Evolutionary conservation across 1,140 invertebrate species (phyloP).

Genomic region (Monochamus saltuarius): DNA sequence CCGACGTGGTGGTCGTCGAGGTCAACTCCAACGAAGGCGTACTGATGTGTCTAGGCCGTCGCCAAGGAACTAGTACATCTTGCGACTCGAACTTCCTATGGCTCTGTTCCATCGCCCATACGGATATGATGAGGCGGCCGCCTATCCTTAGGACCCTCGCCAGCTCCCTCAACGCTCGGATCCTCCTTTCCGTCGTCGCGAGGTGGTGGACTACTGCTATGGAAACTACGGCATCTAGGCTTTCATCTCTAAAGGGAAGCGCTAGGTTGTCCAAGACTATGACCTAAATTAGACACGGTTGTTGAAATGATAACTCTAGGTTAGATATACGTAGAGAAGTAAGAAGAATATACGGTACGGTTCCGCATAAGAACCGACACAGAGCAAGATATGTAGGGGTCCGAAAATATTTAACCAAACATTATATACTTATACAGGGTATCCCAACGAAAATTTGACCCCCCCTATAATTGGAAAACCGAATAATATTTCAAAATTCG

Average conservation of each 20-base stretch:
- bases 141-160: constrained; percentile 86
- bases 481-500: no score
- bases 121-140: constrained; percentile 88
- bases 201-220: constrained; percentile 95
- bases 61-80: constrained; percentile 95
- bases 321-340: no score
- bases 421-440: no score
- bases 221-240: constrained; percentile 92
- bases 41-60: constrained; percentile 68
- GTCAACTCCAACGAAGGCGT: constrained; percentile 67
- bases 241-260: constrained; percentile 87
- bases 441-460: no score
- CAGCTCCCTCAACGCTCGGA: constrained; percentile 83
- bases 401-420: no score
- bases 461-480: no score
- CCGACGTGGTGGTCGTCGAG: constrained; percentile 61
- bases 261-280: constrained; percentile 85
- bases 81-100: constrained; percentile 78
- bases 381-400: no score
- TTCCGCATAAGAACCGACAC: no score
- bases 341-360: no score
- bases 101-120: constrained; percentile 96
- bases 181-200: constrained; percentile 85
- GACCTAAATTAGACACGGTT: constrained; percentile 59
- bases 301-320: no score